These are phyloP conservation scores for Furnarius figulus DNA, from an alignment of 2,113 vertebrate genomes.

Conservation along the genomic window DNA sequence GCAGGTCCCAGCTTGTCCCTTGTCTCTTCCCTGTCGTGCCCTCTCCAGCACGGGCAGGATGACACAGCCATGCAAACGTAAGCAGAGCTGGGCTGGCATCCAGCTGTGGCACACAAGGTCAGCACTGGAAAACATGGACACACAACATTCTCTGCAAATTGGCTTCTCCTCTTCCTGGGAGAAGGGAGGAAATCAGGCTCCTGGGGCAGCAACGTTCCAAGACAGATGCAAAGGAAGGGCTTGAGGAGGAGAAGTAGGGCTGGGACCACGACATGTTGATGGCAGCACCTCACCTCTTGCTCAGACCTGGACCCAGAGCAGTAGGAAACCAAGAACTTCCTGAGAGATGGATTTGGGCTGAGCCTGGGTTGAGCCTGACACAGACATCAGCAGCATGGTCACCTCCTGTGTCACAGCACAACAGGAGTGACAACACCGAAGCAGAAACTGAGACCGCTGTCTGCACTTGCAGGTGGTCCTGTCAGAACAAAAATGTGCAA, in stretches of 20 bases:
- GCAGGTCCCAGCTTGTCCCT: not conserved
- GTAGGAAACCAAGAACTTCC: not conserved
- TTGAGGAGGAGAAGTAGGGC: not conserved
- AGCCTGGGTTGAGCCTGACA: not conserved
- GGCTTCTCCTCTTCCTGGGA: not conserved
- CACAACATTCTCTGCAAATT: rapidly evolving
- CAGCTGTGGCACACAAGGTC: not conserved
- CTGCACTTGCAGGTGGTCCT: not conserved
- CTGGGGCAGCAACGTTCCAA: not conserved
- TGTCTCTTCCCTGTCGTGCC: rapidly evolving
- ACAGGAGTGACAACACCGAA: not conserved
- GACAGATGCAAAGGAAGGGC: not conserved
- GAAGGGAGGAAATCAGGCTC: not conserved
- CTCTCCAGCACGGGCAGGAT: not conserved
- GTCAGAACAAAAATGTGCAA: not conserved
- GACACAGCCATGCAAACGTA: not conserved
- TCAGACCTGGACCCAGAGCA: not conserved
- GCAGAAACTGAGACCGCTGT: not conserved
- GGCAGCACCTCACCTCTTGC: not conserved
- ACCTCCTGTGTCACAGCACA: not conserved
- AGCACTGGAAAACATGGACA: not conserved
- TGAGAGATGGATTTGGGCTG: not conserved
- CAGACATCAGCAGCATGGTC: not conserved
- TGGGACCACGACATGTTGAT: not conserved
- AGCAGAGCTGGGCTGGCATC: not conserved